phyloP scores from a whole-genome alignment of 1,140 invertebrate species.

The Hetaerina americana region DNA sequence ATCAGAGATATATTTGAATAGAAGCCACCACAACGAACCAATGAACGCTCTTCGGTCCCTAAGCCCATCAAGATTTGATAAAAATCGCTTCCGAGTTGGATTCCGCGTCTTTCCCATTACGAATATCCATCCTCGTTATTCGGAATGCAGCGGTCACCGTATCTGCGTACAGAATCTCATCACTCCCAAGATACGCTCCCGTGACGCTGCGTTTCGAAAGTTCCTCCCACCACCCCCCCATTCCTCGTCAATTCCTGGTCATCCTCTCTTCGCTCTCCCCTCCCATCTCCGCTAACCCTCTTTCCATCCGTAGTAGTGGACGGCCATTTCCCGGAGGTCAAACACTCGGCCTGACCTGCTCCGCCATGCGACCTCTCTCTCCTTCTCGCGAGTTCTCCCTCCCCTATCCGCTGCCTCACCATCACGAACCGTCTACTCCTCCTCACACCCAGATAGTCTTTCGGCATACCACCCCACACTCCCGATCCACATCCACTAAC shows the following conservation, averaged over 20 bases:
- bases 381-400: too few species aligned
- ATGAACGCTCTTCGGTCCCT: too few species aligned
- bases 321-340: not conserved
- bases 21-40: too few species aligned
- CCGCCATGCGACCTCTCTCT: not conserved
- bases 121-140: not conserved
- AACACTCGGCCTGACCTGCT: not conserved
- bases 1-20: too few species aligned
- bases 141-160: not conserved
- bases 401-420: too few species aligned
- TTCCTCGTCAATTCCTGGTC: too few species aligned
- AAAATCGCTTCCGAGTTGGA: too few species aligned
- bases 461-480: too few species aligned
- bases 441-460: too few species aligned
- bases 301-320: not conserved
- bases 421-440: too few species aligned
- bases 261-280: not conserved
- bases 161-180: not conserved
- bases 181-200: not conserved
- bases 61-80: too few species aligned
- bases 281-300: not conserved
- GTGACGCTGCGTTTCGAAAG: not conserved
- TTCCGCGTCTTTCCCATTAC: not conserved
- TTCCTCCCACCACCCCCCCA: not conserved
- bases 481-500: too few species aligned